Base-by-base conservation (phyloP, 2,113 vertebrate species). In the Pomatorhinus ruficollis region DNA sequence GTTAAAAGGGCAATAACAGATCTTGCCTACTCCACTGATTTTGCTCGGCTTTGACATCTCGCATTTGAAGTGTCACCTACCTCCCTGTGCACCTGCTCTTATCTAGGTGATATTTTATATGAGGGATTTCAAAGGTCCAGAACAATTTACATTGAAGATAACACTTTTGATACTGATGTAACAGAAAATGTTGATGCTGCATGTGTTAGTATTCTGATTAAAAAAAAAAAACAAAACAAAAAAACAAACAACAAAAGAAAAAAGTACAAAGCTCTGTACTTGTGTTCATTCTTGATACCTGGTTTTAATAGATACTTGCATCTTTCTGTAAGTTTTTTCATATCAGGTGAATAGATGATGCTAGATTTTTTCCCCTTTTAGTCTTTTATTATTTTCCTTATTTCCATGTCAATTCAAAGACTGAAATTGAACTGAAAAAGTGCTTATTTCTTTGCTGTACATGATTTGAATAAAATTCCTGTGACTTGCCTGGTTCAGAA, bases 151-250 rank as follows among this genome's bases (percentile, higher is more conserved):
- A 4, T 10, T 23, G n/a, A 47, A 53, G 30, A 30, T 72, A 49
- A 64, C 45, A 23, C 15, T 53, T 18, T 31, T 70, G 45, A 53
- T 81, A 53, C 5, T 27, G 40, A n/a, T 1, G 11, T 72, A 35
- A 40, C 7, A 65, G 64, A 42, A 84, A 81, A 45, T 42, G 33
- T 44, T 80, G 39, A 22, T 54, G 8, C 17, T 59, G 24, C 35
- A 27, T 0, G 0, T 44, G 7, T 63, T 76, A 40, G 15, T 45
- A 37, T 54, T 39, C 14, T 31, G 39, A 30, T 40, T 21, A 16
- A 18, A 50, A 45, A 37, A 17, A 44, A 22, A n/a, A n/a, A n/a
- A n/a, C n/a, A n/a, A n/a, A n/a, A n/a, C n/a, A n/a, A 15, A 13
- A 47, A 30, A 69, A 15, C 13, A 68, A 10, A 45, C 9, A 63